Conservation (phyloP, 53 echinoderm and acorn worm species). For the Zoroaster sp. region DNA sequence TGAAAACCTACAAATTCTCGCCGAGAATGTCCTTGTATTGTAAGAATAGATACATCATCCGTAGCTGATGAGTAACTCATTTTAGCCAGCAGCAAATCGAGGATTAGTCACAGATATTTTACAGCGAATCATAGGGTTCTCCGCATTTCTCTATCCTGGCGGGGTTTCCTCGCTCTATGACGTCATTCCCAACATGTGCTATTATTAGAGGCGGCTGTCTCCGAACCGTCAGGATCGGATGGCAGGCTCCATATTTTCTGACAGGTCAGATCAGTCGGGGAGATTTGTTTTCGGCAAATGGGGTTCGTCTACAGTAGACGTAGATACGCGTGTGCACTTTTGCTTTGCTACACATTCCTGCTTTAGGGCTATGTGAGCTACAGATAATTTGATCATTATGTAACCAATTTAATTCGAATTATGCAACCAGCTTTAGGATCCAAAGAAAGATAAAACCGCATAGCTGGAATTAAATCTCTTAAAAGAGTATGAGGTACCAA, state of each 20-base stretch:
- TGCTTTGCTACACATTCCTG: no score
- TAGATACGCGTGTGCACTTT: neutral
- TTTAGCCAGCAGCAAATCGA: neutral
- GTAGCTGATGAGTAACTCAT: no score
- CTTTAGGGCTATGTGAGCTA: no score
- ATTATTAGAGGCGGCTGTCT: constrained; percentile 48
- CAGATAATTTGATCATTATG: no score
- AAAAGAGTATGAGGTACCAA: neutral
- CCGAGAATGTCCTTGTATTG: no score
- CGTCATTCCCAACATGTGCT: constrained; percentile 34
- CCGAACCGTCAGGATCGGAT: constrained; percentile 5
- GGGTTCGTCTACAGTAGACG: neutral
- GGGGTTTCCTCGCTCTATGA: constrained; percentile 41
- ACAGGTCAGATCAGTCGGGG: neutral
- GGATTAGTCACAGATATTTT: neutral
- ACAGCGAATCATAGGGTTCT: neutral
- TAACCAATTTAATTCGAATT: no score
- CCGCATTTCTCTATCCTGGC: neutral
- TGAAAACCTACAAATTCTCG: no score
- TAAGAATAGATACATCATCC: no score
- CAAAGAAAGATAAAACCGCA: neutral
- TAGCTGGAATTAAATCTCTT: neutral
- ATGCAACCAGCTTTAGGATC: no score
- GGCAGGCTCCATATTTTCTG: neutral
- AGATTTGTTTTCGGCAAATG: neutral